Percentiles rank a stretch among this genome's conserved stretches.
Conservation (phyloP, 2,888 invertebrate species). For the Autographa gamma region DNA sequence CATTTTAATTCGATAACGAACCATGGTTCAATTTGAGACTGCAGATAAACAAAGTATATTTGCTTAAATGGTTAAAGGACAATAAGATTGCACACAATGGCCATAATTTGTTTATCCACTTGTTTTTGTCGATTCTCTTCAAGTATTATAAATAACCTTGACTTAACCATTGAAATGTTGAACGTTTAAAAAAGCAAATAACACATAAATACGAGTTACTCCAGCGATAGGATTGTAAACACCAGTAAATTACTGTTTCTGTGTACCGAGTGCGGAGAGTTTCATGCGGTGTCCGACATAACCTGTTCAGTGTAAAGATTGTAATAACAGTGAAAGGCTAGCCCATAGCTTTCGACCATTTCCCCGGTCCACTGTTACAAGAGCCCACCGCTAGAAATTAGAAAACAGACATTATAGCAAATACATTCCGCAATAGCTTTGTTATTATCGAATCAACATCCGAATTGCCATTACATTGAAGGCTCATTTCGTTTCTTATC, state of each 20-base stretch:
- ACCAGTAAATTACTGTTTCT: slow-evolving; percentile 14
- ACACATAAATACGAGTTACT: not conserved
- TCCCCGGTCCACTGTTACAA: slow-evolving; percentile 31
- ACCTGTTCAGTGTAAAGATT: slow-evolving; percentile 25
- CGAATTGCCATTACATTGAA: slow-evolving; percentile 29
- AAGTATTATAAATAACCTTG: slow-evolving; percentile 22
- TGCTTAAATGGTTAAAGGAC: slow-evolving; percentile 19
- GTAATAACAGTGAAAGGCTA: slow-evolving; percentile 52
- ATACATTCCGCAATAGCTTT: slow-evolving; percentile 42
- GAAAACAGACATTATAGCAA: slow-evolving; percentile 40
- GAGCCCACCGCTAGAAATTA: slow-evolving; percentile 27
- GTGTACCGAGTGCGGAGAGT: not conserved
- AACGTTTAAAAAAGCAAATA: slow-evolving; percentile 16
- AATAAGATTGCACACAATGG: slow-evolving; percentile 24
- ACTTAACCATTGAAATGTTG: slow-evolving; percentile 30
- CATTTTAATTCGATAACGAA: slow-evolving; percentile 36
- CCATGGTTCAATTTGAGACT: slow-evolving; percentile 15
- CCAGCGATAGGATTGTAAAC: slow-evolving; percentile 12
- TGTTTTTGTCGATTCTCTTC: slow-evolving; percentile 25
- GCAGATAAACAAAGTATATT: slow-evolving; percentile 12
- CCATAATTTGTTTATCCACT: slow-evolving; percentile 27
- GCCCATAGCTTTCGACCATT: slow-evolving; percentile 39
- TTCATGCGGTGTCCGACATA: slow-evolving; percentile 11
- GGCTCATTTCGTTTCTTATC: slow-evolving; percentile 15
- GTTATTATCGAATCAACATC: slow-evolving; percentile 26